Evolutionary conservation across 2,797 vertebrate genomes (phyloP).

Genomic region (Spheniscus humboldti): DNA sequence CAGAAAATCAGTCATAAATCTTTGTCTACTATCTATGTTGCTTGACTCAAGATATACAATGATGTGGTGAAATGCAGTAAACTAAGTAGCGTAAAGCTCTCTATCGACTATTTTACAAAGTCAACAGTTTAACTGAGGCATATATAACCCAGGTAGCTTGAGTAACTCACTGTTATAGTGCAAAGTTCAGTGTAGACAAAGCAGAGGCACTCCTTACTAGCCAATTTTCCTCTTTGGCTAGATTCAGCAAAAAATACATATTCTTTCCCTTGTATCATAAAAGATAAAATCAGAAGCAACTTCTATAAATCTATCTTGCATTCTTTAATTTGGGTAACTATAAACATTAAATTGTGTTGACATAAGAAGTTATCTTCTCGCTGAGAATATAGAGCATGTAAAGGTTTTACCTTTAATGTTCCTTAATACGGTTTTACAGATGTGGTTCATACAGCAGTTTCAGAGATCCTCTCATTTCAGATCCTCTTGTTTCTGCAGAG

Average conservation of each 20-base stretch:
- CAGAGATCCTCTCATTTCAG: background rate
- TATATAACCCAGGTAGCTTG: background rate
- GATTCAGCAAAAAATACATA: background rate
- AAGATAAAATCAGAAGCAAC: background rate
- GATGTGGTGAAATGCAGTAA: background rate
- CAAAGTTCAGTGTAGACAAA: background rate
- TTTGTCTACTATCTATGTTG: background rate
- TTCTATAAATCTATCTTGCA: background rate
- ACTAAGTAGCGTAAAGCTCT: background rate
- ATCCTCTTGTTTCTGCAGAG: background rate
- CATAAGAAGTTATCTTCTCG: background rate
- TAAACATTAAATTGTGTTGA: background rate
- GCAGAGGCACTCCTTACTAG: background rate
- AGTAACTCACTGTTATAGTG: background rate
- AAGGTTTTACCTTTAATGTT: background rate
- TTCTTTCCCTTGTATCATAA: background rate
- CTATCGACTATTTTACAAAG: background rate
- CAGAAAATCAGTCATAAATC: background rate
- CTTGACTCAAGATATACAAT: background rate
- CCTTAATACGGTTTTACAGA: background rate
- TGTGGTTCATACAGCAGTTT: background rate
- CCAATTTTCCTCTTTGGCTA: background rate
- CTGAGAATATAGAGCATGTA: background rate
- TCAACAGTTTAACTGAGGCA: background rate
- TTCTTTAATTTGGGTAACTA: background rate